Conservation (phyloP, 2,888 invertebrate species). For the Eristalis arbustorum region DNA sequence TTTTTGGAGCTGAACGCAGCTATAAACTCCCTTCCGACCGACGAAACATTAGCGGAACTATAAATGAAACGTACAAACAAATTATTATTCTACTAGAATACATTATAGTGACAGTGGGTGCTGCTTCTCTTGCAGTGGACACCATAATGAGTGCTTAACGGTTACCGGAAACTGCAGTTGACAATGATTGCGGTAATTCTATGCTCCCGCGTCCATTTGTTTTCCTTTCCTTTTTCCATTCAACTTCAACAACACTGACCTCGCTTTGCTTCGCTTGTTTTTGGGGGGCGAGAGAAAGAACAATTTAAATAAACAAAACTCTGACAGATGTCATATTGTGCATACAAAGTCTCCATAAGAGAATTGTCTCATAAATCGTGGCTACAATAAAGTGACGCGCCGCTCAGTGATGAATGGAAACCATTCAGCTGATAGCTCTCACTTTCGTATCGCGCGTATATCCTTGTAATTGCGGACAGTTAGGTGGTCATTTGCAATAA, state of each 20-base stretch:
- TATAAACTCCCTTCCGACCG: conserved; percentile 54
- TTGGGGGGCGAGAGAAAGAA: neutral
- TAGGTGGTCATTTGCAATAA: conserved; percentile 58
- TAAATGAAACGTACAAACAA: conserved; percentile 49
- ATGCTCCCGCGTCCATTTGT: conserved; percentile 4
- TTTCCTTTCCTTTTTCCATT: neutral
- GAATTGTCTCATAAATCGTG: conserved; percentile 44
- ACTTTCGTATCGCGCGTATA: conserved; percentile 48
- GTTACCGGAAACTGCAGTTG: conserved; percentile 66
- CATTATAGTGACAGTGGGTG: conserved; percentile 1
- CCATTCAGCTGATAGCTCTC: conserved; percentile 56
- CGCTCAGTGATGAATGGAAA: conserved; percentile 41
- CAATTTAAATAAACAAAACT: neutral
- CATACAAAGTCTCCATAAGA: conserved; percentile 15
- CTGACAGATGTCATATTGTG: neutral
- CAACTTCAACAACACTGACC: conserved; percentile 48
- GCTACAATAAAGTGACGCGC: conserved; percentile 21
- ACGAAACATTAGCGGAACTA: conserved; percentile 49
- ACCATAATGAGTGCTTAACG: conserved; percentile 53
- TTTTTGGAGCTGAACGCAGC: conserved; percentile 61
- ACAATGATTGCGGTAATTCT: conserved; percentile 58
- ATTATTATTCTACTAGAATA: conserved; percentile 57
- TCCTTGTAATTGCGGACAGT: conserved; percentile 63
- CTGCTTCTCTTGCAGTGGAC: conserved; percentile 6
- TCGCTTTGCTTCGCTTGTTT: neutral